Conservation (phyloP, 1,140 invertebrate genomes). For the Episyrphus balteatus region DNA sequence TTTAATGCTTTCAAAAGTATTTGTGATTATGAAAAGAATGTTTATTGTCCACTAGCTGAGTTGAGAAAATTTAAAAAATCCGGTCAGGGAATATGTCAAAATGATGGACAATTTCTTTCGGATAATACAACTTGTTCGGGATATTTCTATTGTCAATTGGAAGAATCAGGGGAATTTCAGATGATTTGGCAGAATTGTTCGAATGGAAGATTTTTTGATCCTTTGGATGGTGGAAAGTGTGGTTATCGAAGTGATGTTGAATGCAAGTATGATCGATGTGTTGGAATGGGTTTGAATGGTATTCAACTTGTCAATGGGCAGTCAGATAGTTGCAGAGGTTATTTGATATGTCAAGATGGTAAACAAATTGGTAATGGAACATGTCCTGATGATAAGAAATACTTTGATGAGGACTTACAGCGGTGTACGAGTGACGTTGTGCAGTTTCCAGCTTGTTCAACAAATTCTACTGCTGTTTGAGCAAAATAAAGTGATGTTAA, state of each 20-base stretch:
- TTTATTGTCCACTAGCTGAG: constrained; percentile 11
- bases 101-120: constrained; percentile 17
- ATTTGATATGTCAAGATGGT: constrained; percentile 22
- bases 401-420: constrained; percentile 25
- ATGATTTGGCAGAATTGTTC: constrained; percentile 19
- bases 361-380: constrained; percentile 15
- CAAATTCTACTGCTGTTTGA: no score
- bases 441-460: constrained; percentile 20
- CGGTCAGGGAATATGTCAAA: constrained; percentile 9
- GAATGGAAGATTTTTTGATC: constrained; percentile 16
- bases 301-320: constrained; percentile 25
- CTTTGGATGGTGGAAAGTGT: constrained; percentile 16
- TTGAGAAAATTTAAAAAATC: constrained; percentile 1
- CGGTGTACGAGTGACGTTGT: constrained; percentile 17
- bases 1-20: constrained; percentile 14
- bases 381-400: constrained; percentile 21
- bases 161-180: constrained; percentile 4
- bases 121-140: constrained; percentile 22
- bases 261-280: constrained; percentile 24
- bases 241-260: constrained; percentile 15
- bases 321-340: constrained; percentile 22
- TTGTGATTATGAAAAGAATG: constrained; percentile 23
- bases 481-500: no score
- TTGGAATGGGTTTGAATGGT: constrained; percentile 13
- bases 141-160: constrained; percentile 19